phyloP scores from a whole-genome alignment of 2,113 vertebrate genomes.

The Maccullochella peelii region DNA sequence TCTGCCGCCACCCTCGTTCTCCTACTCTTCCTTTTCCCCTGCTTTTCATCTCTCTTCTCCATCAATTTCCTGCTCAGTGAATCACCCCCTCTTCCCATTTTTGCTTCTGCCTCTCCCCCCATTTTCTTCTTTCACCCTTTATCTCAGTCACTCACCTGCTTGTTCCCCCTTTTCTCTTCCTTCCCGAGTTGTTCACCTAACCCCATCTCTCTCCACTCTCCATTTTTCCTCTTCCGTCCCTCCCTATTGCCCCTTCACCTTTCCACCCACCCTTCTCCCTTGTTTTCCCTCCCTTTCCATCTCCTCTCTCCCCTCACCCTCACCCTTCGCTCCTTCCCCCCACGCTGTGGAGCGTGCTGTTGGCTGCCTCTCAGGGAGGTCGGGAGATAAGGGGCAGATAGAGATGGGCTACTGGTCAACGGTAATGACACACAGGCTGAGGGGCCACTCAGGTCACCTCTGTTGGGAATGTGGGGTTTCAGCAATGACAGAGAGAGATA shows the following conservation, averaged over 20 bases:
- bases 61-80: conserved; percentile 47
- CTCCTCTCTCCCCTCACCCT: conserved; percentile 24
- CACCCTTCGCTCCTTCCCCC: conserved; percentile 16
- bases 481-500: conserved; percentile 53
- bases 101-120: conserved; percentile 23
- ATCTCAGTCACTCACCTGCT: conserved; percentile 29
- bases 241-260: conserved; percentile 22
- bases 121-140: conserved; percentile 36
- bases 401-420: conserved; percentile 79
- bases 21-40: conserved; percentile 19
- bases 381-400: conserved; percentile 76
- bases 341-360: conserved; percentile 31
- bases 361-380: conserved; percentile 74
- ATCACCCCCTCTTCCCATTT: conserved; percentile 17
- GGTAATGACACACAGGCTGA: conserved; percentile 81
- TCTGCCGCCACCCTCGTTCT: conserved; percentile 49
- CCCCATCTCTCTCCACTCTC: conserved; percentile 9
- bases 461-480: conserved; percentile 62
- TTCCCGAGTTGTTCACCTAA: conserved; percentile 8
- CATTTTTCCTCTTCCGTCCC: conserved; percentile 16
- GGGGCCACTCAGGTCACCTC: conserved; percentile 71
- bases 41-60: conserved; percentile 42
- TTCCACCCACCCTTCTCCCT: conserved; percentile 17
- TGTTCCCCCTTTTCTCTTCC: conserved; percentile 3
- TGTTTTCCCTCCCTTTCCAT: conserved; percentile 25